phyloP scores from a whole-genome alignment of 2,888 invertebrate species.

The Diabrotica balteata region DNA sequence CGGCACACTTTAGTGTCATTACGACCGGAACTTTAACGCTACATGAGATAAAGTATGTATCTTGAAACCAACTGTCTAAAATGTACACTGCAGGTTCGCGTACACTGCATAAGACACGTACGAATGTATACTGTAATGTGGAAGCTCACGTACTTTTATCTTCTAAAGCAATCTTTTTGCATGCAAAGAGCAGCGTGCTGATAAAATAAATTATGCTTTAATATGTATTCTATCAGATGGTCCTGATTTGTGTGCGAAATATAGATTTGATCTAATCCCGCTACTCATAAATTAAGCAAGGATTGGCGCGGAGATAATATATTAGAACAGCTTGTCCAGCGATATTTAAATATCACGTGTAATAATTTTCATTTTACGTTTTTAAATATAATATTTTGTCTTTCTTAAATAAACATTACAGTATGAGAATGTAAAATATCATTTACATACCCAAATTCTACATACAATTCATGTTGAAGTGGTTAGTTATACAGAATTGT shows the following conservation, averaged over 20 bases:
- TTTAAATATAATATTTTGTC: no score
- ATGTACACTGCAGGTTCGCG: not conserved
- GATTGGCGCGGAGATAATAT: conserved; percentile 12
- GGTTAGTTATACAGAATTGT: no score
- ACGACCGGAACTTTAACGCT: not conserved
- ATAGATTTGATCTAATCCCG: conserved; percentile 20
- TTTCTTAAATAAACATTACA: no score
- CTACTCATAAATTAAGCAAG: conserved; percentile 18
- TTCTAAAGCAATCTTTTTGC: conserved; percentile 17
- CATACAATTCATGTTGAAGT: no score
- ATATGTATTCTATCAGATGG: conserved; percentile 18
- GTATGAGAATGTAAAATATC: no score
- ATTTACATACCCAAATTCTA: no score
- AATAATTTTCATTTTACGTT: no score
- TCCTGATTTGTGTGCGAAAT: conserved; percentile 21
- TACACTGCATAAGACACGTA: not conserved
- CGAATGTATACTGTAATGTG: conserved; percentile 9
- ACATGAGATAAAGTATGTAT: not conserved
- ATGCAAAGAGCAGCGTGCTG: conserved; percentile 22
- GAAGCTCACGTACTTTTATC: conserved; percentile 15
- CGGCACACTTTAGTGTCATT: no score
- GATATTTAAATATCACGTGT: no score
- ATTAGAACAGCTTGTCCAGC: not conserved
- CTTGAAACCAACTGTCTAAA: not conserved
- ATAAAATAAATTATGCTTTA: conserved; percentile 24